Percentiles rank a stretch among this genome's conserved stretches.
Conservation (phyloP, 2,797 vertebrate genomes). For the Numenius phaeopus region DNA sequence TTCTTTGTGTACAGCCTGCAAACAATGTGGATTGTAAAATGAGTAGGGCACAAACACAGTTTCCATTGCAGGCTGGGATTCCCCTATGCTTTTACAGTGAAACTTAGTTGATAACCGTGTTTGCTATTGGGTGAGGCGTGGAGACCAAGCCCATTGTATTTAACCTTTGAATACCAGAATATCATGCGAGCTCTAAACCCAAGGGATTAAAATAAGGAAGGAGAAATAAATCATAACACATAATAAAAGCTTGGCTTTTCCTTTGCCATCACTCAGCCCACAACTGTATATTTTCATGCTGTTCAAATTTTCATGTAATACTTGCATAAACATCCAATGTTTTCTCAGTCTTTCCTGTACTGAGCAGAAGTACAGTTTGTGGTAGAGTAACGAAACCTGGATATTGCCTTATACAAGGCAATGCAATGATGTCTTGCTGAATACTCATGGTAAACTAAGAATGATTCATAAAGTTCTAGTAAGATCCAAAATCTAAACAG, state of each 20-base stretch:
- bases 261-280: background rate
- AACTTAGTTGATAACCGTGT: slow-evolving; percentile 31
- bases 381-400: background rate
- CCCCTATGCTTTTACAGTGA: slow-evolving; percentile 17
- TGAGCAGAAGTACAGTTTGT: background rate
- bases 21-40: slow-evolving; percentile 38
- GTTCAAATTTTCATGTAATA: background rate
- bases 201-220: background rate
- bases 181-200: background rate
- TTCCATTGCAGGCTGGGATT: slow-evolving; percentile 56
- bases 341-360: background rate
- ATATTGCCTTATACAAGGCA: background rate
- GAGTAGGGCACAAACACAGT: slow-evolving; percentile 4
- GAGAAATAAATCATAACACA: background rate
- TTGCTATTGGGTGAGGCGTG: slow-evolving; percentile 1
- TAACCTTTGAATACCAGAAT: slow-evolving; percentile 20
- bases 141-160: background rate
- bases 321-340: background rate
- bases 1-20: slow-evolving; percentile 34
- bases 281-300: background rate
- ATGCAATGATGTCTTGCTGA: background rate
- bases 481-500: background rate
- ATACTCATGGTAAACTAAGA: background rate
- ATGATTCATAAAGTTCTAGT: background rate
- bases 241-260: background rate